phyloP scores from a whole-genome alignment of 1,140 invertebrate genomes.

The Drosophila willistoni region DNA sequence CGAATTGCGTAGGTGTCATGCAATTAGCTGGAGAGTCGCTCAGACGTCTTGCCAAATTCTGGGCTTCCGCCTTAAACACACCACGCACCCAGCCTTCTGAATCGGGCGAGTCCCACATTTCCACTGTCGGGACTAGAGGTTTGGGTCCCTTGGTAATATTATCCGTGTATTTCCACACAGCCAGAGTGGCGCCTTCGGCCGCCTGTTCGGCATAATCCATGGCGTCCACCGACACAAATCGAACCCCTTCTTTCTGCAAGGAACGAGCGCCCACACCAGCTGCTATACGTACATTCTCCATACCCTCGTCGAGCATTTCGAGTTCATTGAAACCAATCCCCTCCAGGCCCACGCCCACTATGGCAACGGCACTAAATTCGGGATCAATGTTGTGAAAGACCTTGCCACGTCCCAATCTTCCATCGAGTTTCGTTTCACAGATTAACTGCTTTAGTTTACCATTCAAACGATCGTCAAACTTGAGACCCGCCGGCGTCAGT shows the following conservation, averaged over 20 bases:
- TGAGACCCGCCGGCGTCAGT: conserved; percentile 64
- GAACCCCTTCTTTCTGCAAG: conserved; percentile 85
- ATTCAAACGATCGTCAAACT: conserved; percentile 57
- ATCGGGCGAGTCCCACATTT: conserved; percentile 82
- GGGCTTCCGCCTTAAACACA: conserved; percentile 89
- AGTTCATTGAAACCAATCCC: conserved; percentile 86
- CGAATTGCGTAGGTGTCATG: conserved; percentile 93
- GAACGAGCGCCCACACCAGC: conserved; percentile 85
- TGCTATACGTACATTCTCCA: conserved; percentile 84
- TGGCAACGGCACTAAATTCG: conserved; percentile 86
- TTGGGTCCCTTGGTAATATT: conserved; percentile 84
- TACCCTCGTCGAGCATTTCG: conserved; percentile 88
- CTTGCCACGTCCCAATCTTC: conserved; percentile 84
- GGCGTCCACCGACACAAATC: conserved; percentile 86
- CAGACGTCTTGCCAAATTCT: conserved; percentile 91
- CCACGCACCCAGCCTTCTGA: conserved; percentile 88
- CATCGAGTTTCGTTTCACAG: conserved; percentile 58
- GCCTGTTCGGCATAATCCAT: conserved; percentile 89
- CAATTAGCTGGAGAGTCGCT: conserved; percentile 93
- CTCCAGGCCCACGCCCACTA: conserved; percentile 88
- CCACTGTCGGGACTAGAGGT: conserved; percentile 83
- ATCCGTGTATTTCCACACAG: conserved; percentile 87
- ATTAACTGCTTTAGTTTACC: conserved; percentile 71
- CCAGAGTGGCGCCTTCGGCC: conserved; percentile 87
- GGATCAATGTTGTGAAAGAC: conserved; percentile 86